Evolutionary conservation across 2,888 invertebrate genomes (phyloP), one percentile per base, ranked within the genome.

Genomic region (Melanotus villosus): DNA sequence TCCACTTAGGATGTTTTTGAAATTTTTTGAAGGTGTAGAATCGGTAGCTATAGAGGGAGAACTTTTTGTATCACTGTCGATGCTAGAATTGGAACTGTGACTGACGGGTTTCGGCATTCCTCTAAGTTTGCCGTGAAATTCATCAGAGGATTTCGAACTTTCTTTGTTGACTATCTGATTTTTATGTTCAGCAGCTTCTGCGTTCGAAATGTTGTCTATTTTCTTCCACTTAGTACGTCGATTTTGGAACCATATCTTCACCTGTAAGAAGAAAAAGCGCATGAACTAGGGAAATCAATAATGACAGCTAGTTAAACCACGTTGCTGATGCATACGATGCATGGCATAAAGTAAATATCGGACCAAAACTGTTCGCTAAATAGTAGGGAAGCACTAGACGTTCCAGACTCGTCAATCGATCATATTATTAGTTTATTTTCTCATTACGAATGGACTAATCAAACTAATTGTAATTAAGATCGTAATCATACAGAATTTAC

Each of bases 241-340:
- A 83, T 95, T 95, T 86, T 95, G 95, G 84, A 95, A 95, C 95
- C 95, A 95, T 76, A 95, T 95, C 86, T 95, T 95, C 78, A 95
- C 94, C 94, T 95, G 90, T 36, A 89, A 89, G 80, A 73, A 78
- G 79, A 78, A 73, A 78, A 73, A 54, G 75, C 74, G 75, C 75
- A 75, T 75, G 75, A 76, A 74, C 74, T 77, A 75, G 59, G 62
- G 73, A 72, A 73, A 77, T 75, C 74, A 76, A 76, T 73, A 74
- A 69, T n/a, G n/a, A n/a, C 67, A 63, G 72, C 75, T 75, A 71
- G 71, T 72, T 62, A 65, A 45, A 26, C 65, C 72, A 67, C 64
- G 70, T 43, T 38, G 62, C 30, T 69, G 69, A 74, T 74, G 74
- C 75, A 75, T 72, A 62, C 68, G 63, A 73, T 76, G 75, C 74